A percentile compares a stretch with the other conserved stretches of the same genome.
Evolutionary conservation across 2,888 invertebrate genomes (phyloP).

Genomic region (Agrochola lychnidis): DNA sequence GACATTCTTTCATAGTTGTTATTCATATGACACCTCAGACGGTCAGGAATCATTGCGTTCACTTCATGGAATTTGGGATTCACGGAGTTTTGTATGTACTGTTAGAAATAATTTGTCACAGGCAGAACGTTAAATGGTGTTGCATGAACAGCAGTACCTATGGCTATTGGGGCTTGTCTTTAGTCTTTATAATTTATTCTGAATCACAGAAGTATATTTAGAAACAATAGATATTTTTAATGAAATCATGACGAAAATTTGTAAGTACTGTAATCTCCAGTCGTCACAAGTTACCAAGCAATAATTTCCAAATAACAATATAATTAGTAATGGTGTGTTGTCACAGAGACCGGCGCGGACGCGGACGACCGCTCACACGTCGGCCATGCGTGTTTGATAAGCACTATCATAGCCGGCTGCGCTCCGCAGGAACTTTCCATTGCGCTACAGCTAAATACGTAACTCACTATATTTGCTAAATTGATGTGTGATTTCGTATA

Average conservation of each 20-base stretch:
- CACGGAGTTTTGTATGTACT: conserved; percentile 15
- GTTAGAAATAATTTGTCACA: conserved; percentile 22
- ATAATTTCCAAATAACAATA: conserved; percentile 57
- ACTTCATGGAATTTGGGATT: conserved; percentile 52
- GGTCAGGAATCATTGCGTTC: conserved; percentile 41
- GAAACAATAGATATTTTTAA: background rate
- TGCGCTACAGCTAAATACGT: conserved; percentile 71
- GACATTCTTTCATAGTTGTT: conserved; percentile 57
- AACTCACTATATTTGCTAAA: conserved; percentile 64
- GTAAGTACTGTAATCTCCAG: conserved; percentile 17
- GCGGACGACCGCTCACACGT: conserved; percentile 64
- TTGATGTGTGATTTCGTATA: conserved; percentile 69
- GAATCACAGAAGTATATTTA: background rate
- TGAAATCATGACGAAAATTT: conserved; percentile 16
- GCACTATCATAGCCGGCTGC: conserved; percentile 73
- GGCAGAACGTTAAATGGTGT: background rate
- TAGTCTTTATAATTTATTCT: background rate
- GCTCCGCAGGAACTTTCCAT: conserved; percentile 79
- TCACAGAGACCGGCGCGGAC: conserved; percentile 58
- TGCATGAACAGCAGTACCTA: conserved; percentile 6
- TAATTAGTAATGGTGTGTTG: conserved; percentile 67
- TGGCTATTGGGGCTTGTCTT: background rate
- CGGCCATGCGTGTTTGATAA: conserved; percentile 76
- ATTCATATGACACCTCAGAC: conserved; percentile 62
- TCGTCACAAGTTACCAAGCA: conserved; percentile 41